A percentile compares a stretch with the other conserved stretches of the same genome.
Conservation (phyloP, 2,797 vertebrate genomes). For the Lagothrix lagotricha region DNA sequence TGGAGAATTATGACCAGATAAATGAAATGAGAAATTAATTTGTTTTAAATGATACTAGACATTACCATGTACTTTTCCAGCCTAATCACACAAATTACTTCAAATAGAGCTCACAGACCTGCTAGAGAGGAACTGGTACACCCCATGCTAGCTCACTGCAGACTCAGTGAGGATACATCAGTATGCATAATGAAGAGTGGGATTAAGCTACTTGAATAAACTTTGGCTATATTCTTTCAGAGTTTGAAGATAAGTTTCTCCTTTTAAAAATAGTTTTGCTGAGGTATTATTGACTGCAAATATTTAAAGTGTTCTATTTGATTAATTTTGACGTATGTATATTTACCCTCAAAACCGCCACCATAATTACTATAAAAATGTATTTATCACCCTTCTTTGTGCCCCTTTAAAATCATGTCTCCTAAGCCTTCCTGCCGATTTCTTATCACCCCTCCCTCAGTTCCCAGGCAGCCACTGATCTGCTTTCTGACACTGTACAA, state of each 20-base stretch:
- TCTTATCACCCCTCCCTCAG: accelerated
- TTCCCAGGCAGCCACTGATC: neutral
- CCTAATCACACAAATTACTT: slow-evolving; percentile 78
- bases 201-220: neutral
- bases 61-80: slow-evolving; percentile 77
- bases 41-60: slow-evolving; percentile 84
- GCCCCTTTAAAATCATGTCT: neutral
- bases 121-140: slow-evolving; percentile 59
- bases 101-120: slow-evolving; percentile 80
- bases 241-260: neutral
- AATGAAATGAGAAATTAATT: slow-evolving; percentile 88
- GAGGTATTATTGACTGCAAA: neutral
- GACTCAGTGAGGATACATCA: neutral
- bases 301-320: neutral
- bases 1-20: slow-evolving; percentile 84
- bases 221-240: neutral
- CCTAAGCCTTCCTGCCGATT: neutral
- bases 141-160: neutral
- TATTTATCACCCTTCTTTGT: neutral
- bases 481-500: neutral
- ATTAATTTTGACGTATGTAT: slow-evolving; percentile 6
- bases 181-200: neutral
- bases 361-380: neutral
- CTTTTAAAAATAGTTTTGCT: neutral
- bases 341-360: neutral